phyloP scores from a whole-genome alignment of 1,140 invertebrate species.

The Temnothorax longispinosus region DNA sequence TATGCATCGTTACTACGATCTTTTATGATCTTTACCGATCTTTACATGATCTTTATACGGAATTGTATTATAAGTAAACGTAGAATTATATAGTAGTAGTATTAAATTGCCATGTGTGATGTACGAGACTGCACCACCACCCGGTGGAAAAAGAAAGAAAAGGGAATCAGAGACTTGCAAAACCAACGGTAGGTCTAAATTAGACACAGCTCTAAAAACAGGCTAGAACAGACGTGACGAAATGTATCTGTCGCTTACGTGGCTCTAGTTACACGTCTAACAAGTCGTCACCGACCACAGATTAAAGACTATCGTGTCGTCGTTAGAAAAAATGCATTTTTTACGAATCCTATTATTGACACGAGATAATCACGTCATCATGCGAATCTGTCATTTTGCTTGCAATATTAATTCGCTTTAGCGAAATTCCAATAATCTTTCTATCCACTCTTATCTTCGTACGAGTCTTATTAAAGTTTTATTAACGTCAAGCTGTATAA shows the following conservation, averaged over 20 bases:
- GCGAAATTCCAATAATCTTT: not conserved
- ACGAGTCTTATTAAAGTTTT: not conserved
- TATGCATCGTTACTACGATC: not conserved
- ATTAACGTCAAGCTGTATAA: not conserved
- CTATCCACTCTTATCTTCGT: not conserved
- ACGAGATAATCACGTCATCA: not conserved
- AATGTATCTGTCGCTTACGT: constrained; percentile 2
- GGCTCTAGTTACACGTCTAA: not conserved
- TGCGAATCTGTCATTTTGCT: not conserved
- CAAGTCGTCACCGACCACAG: not conserved
- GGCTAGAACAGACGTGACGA: not conserved
- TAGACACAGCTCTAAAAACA: constrained; percentile 22
- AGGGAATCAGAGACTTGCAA: not conserved
- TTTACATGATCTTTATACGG: no score
- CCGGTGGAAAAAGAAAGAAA: not conserved
- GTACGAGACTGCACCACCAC: not conserved
- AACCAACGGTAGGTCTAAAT: constrained; percentile 25
- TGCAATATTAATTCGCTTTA: not conserved
- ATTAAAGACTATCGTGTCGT: constrained; percentile 6
- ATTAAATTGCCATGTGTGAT: not conserved
- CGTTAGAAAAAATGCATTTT: not conserved
- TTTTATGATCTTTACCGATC: no score
- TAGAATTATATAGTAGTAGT: not conserved
- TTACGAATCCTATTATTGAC: not conserved
- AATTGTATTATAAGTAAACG: not conserved